Base-by-base conservation (phyloP, 2,888 invertebrate species). In the Epinotia brunnichana region DNA sequence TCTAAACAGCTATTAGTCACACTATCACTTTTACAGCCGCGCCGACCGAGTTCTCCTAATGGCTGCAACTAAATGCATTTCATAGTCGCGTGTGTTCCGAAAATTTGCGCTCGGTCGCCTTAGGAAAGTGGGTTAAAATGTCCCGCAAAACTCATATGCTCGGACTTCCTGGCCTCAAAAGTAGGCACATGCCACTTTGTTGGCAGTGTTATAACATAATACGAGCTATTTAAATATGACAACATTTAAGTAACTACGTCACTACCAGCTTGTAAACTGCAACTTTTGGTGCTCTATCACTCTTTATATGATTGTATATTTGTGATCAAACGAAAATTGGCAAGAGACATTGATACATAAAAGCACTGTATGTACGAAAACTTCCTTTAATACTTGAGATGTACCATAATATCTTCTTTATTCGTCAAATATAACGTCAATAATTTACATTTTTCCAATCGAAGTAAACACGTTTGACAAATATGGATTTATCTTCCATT, bases 21-120 rank as follows among this genome's bases (percentile, higher is more conserved):
- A 66, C 66, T 66, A 66, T 66, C 66, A 66, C 66, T 66, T 66
- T 66, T 66, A 56, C 63, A 7, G 17, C 15, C 57, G 57, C 29
- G 21, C 57, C 64, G 66, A 41, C 66, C 66, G 41, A 56, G 54
- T 64, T 64, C 53, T 41, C 39, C 24, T 54, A 66, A 66, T 66
- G 41, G 41, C 54, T 64, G 64, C 66, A 66, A 56, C 66, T 56
- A 66, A 66, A 66, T 66, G 66, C 66, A 66, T 66, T 66, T 56
- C 54, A 41, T 41, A 66, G 41, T 66, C 19, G 64, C 66, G 66
- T 66, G 66, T 66, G 66, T 41, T 39, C 53, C 41, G 41, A 66
- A 66, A 66, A 66, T 66, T 41, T 66, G 66, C 66, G 15, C 66
- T 54, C 56, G 56, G 39, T 41, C 66, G 41, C 39, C 41, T 54